These are phyloP conservation scores for Dicerorhinus sumatrensis DNA, from an alignment of 2,113 vertebrate genomes.

Conservation along the genomic window DNA sequence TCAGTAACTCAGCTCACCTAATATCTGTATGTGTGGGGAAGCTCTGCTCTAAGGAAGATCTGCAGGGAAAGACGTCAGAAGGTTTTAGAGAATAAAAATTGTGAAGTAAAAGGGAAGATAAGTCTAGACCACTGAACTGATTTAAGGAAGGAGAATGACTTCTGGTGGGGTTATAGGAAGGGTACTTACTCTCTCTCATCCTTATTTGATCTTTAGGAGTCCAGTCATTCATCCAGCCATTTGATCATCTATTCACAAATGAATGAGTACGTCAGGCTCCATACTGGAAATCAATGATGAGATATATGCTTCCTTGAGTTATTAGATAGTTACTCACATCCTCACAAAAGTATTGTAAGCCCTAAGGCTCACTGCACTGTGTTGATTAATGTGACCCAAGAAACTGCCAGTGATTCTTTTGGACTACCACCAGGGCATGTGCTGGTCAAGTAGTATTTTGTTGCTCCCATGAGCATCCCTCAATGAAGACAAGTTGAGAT, in stretches of 20 bases:
- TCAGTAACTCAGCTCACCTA: neutral
- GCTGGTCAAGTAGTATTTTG: neutral
- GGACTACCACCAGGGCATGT: too few relatives aligned
- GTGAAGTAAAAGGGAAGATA: neutral
- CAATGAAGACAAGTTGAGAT: neutral
- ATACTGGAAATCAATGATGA: neutral
- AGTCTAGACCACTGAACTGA: neutral
- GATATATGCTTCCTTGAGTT: neutral
- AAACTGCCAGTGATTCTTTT: neutral
- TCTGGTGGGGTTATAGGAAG: neutral
- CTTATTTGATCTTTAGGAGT: neutral
- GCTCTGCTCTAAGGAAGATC: neutral
- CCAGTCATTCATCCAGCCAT: neutral
- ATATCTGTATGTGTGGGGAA: neutral
- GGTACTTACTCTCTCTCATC: neutral
- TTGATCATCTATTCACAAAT: neutral
- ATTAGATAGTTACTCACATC: neutral
- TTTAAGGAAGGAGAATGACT: neutral
- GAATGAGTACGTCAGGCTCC: neutral
- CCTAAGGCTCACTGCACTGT: fast-evolving
- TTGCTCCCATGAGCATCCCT: neutral
- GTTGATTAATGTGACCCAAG: neutral
- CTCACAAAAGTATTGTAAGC: neutral
- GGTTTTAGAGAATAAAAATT: neutral
- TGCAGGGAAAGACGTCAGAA: neutral